Base-by-base conservation (phyloP, 2,888 invertebrate species). In the Sphaeridia pumilis region DNA sequence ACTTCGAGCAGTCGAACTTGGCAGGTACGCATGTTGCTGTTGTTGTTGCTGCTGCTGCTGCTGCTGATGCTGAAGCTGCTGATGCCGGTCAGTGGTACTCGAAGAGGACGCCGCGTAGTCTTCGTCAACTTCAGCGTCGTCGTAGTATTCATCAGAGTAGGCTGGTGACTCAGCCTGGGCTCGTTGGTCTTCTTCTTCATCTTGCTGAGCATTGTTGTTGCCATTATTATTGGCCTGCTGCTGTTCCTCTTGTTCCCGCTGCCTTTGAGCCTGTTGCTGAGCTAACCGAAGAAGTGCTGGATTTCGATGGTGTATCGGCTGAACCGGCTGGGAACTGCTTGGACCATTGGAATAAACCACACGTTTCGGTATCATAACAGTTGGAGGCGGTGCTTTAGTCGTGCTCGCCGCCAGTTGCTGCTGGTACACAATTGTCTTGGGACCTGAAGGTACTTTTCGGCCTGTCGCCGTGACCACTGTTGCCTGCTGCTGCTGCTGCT, bases 11-110 rank as follows among this genome's bases (percentile, higher is more conserved):
- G n/a, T n/a, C n/a, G n/a, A n/a, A n/a, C n/a, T n/a, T n/a, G 83
- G 82, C 53, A 78, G 64, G 26, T 21, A 25, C 24, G 12, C 12
- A 36, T 27, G 31, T 48, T 36, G 17, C 2, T 34, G n/a, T 34
- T 50, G 26, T 20, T 12, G 5, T 5, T 46, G 14, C 26, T n/a
- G 7, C 4, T 20, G 14, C 26, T 7, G 12, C 5, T 5, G 17
- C 10, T 10, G 17, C 22, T 44, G 10, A 17, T 41, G 49, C 24
- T 41, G 38, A 41, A 2, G 5, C 22, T 38, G 49, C 24, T 49
- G 49, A 7, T 43, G 50, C 20, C 51, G 17, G 21, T 51, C 51
- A 12, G 51, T 45, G 2, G 48, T 48, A 35, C 48, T 48, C 3
- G 24, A n/a, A 4, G 46, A 21, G 12, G 49, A 49, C 2, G 46